Conservation (phyloP, 2,888 invertebrate species). For the Acanthosepion pharaonis region DNA sequence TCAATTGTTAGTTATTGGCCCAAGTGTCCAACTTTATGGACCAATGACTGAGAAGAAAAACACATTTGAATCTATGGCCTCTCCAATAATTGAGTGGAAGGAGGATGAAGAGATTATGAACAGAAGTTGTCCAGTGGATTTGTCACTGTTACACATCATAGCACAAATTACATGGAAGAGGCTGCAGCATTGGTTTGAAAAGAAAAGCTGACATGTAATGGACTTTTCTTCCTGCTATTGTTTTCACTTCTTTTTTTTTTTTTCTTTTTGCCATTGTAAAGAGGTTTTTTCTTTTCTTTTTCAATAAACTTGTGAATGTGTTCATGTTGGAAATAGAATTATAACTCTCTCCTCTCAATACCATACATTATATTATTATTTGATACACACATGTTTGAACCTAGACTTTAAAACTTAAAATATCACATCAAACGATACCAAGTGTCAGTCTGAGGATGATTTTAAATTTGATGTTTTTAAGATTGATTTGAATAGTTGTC, state of each 20-base stretch:
- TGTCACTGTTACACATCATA: neutral
- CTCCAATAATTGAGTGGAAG: neutral
- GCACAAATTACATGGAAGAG: neutral
- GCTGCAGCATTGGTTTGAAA: neutral
- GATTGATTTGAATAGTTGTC: no score
- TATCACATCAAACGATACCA: no score
- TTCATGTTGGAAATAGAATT: no score
- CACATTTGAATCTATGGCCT: neutral
- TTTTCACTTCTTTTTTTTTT: neutral
- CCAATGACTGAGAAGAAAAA: neutral
- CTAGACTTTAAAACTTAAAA: no score
- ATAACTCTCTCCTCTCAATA: no score
- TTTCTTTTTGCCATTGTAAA: no score
- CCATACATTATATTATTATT: no score
- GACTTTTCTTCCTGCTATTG: neutral
- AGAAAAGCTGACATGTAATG: neutral
- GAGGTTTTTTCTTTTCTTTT: no score
- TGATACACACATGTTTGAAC: no score
- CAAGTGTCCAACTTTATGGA: neutral
- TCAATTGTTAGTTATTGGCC: neutral
- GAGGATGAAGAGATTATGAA: neutral
- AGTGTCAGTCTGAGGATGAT: no score
- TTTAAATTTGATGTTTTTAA: no score
- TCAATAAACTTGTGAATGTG: no score
- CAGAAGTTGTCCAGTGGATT: slow-evolving; percentile 12